These are phyloP conservation scores for Dreissena rostriformis DNA, from an alignment of 1,140 invertebrate genomes.

Conservation along the genomic window DNA sequence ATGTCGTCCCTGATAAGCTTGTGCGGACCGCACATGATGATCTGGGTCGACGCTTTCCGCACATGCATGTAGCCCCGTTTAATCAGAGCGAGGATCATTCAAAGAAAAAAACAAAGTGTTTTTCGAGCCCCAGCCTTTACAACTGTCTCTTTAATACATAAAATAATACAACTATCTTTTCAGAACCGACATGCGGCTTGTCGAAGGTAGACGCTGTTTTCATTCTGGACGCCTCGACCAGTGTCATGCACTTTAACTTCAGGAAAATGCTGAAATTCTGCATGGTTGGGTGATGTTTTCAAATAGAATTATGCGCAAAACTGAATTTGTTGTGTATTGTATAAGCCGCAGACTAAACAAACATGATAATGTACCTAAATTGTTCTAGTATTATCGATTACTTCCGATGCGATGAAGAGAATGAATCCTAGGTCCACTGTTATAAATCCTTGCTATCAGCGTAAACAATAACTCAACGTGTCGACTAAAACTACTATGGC, in stretches of 20 bases:
- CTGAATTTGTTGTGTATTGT: background rate
- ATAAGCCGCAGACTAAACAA: too few species aligned
- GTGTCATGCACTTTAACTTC: slow-evolving; percentile 67
- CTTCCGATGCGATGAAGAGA: background rate
- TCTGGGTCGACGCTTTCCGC: too few species aligned
- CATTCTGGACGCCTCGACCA: slow-evolving; percentile 71
- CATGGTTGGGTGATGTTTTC: background rate
- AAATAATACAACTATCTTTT: background rate
- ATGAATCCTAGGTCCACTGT: background rate
- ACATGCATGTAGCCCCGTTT: background rate
- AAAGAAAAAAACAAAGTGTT: background rate
- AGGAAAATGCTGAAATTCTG: slow-evolving; percentile 69
- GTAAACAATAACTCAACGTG: background rate
- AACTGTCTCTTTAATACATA: background rate
- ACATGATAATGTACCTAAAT: too few species aligned
- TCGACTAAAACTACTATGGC: too few species aligned
- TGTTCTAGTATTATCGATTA: background rate
- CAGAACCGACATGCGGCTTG: slow-evolving; percentile 54
- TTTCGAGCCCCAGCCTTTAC: background rate
- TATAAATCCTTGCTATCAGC: background rate
- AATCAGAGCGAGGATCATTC: background rate
- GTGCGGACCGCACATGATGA: background rate
- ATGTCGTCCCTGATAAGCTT: background rate
- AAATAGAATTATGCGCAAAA: background rate
- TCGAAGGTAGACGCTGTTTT: slow-evolving; percentile 67